Conservation (phyloP, 2,888 invertebrate genomes). For the Caenorhabditis sulstoni region DNA sequence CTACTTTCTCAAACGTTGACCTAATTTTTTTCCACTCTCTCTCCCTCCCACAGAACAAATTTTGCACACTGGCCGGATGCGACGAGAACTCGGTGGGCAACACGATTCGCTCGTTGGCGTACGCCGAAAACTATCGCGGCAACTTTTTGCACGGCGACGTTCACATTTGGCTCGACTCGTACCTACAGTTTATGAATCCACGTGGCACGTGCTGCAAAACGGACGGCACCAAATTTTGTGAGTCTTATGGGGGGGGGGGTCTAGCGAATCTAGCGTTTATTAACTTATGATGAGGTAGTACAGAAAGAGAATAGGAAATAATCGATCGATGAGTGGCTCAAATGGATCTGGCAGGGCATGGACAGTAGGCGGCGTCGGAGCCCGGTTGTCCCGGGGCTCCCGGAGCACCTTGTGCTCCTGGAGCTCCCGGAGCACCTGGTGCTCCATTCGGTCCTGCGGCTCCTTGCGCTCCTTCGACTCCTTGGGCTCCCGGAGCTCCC, state of each 20-base stretch:
- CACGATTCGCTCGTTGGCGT: slow-evolving; percentile 25
- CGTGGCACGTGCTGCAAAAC: slow-evolving; percentile 42
- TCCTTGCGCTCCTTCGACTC: slow-evolving; percentile 61
- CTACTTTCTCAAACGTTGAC: no score
- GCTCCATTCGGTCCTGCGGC: slow-evolving; percentile 46
- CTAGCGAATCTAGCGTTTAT: slow-evolving; percentile 11
- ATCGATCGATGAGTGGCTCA: not conserved
- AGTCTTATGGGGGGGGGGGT: slow-evolving; percentile 5
- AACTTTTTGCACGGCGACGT: slow-evolving; percentile 40
- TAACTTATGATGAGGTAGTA: slow-evolving; percentile 50
- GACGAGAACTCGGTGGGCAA: slow-evolving; percentile 48
- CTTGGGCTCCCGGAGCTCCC: slow-evolving; percentile 63
- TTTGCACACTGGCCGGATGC: slow-evolving; percentile 47
- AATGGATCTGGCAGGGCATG: slow-evolving; percentile 47
- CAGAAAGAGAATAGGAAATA: not conserved
- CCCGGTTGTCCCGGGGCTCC: slow-evolving; percentile 60
- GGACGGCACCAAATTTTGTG: slow-evolving; percentile 23
- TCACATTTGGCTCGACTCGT: slow-evolving; percentile 45
- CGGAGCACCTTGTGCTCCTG: slow-evolving; percentile 14
- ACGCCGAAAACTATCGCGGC: slow-evolving; percentile 4
- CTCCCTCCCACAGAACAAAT: slow-evolving; percentile 46
- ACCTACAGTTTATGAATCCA: slow-evolving; percentile 45
- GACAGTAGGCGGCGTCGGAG: slow-evolving; percentile 51
- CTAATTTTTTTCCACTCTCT: no score
- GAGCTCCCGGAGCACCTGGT: slow-evolving; percentile 24